phyloP scores from a whole-genome alignment of 2,888 invertebrate species.

The Mimas tiliae region DNA sequence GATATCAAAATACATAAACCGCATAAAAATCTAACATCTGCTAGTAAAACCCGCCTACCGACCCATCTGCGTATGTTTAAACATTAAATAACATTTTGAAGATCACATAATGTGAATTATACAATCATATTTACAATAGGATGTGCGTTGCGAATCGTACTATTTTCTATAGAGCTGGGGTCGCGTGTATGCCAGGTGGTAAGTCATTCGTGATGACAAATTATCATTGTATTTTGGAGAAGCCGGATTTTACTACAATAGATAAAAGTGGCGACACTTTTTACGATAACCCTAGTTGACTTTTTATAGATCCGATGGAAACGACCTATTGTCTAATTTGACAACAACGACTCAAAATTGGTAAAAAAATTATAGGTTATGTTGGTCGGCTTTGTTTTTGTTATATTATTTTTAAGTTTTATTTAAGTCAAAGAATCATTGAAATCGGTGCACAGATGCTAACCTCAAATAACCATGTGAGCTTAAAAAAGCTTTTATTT shows the following conservation, averaged over 20 bases:
- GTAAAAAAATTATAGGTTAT: too few relatives aligned
- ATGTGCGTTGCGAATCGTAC: conserved; percentile 73
- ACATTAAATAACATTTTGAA: conserved; percentile 78
- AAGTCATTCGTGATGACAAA: conserved; percentile 76
- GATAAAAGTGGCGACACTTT: conserved; percentile 66
- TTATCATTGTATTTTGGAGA: conserved; percentile 76
- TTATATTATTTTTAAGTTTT: too few relatives aligned
- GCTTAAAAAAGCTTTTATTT: too few relatives aligned
- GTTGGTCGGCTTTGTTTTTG: too few relatives aligned
- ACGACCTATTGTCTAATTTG: conserved; percentile 38
- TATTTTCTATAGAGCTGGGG: conserved; percentile 58
- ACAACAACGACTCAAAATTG: neutral
- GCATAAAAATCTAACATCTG: conserved; percentile 65
- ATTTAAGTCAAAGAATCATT: too few relatives aligned
- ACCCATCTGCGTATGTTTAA: conserved; percentile 77
- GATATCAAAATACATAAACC: conserved; percentile 59
- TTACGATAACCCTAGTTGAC: conserved; percentile 55
- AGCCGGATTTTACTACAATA: conserved; percentile 59
- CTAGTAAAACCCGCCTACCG: conserved; percentile 61
- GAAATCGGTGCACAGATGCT: too few relatives aligned
- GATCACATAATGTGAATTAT: conserved; percentile 84
- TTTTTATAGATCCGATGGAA: conserved; percentile 49
- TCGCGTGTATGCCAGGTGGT: conserved; percentile 78
- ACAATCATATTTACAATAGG: conserved; percentile 77
- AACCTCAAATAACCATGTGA: too few relatives aligned